Evolutionary conservation across 2,113 vertebrate genomes (phyloP).

Genomic region (Ploceus nigricollis): DNA sequence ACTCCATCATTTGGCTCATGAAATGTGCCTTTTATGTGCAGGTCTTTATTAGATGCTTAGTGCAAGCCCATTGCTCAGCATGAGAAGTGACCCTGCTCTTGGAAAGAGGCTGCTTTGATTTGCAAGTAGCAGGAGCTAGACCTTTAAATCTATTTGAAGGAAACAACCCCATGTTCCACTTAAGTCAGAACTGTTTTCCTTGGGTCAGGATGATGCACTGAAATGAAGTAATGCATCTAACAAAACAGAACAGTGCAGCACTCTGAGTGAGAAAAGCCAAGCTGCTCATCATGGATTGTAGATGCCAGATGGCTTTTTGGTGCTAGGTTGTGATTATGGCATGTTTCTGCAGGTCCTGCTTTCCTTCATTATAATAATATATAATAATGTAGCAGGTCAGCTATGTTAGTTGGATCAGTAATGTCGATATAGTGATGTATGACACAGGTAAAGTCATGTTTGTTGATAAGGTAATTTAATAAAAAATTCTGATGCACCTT

Average conservation of each 20-base stretch:
- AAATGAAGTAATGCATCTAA: background rate
- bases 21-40: background rate
- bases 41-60: background rate
- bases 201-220: background rate
- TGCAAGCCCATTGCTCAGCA: background rate
- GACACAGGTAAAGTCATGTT: background rate
- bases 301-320: background rate
- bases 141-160: background rate
- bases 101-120: background rate
- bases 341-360: background rate
- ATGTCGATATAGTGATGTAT: background rate
- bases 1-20: background rate
- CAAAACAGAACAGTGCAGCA: background rate
- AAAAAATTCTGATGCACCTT: background rate
- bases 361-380: background rate
- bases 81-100: background rate
- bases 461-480: background rate
- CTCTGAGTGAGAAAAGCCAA: background rate
- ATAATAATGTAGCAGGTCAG: background rate
- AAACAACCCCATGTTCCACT: background rate
- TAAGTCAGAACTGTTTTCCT: background rate
- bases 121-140: background rate
- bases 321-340: background rate
- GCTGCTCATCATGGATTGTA: rapidly evolving
- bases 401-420: background rate